Percentiles rank a stretch among this genome's conserved stretches.
Conservation (phyloP, 2,113 vertebrate species). For the Syrrhaptes paradoxus region DNA sequence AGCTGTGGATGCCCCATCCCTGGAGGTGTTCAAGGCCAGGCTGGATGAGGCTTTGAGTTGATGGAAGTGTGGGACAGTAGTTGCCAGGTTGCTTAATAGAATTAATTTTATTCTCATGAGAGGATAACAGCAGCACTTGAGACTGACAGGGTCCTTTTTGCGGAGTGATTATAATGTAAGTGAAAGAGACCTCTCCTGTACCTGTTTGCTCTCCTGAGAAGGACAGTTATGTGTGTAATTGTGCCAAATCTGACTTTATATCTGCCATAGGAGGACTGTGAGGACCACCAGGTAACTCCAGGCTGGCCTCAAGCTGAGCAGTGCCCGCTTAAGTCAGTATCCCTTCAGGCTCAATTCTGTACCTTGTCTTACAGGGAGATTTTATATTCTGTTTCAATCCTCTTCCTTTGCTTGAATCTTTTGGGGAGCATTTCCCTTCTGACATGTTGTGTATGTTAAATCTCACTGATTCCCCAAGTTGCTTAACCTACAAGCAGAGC, state of each 20-base stretch:
- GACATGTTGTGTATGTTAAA: neutral
- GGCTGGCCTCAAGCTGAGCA: neutral
- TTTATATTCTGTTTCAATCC: neutral
- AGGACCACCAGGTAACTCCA: neutral
- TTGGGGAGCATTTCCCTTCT: neutral
- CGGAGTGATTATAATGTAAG: neutral
- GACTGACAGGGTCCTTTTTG: neutral
- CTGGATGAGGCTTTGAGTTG: neutral
- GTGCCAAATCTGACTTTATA: neutral
- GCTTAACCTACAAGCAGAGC: neutral
- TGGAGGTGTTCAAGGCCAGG: no score
- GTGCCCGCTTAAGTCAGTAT: neutral
- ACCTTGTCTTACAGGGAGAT: neutral
- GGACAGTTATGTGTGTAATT: neutral
- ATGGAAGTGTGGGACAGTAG: neutral
- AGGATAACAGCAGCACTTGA: neutral
- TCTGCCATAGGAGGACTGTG: neutral
- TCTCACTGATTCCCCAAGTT: neutral
- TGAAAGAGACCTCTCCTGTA: neutral
- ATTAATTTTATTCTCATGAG: neutral
- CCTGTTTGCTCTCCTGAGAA: neutral
- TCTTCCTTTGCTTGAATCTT: neutral
- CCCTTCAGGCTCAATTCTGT: rapidly evolving
- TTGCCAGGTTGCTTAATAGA: neutral
- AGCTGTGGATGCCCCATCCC: no score